Conservation (phyloP, 2,113 vertebrate species). For the Oplegnathus fasciatus region DNA sequence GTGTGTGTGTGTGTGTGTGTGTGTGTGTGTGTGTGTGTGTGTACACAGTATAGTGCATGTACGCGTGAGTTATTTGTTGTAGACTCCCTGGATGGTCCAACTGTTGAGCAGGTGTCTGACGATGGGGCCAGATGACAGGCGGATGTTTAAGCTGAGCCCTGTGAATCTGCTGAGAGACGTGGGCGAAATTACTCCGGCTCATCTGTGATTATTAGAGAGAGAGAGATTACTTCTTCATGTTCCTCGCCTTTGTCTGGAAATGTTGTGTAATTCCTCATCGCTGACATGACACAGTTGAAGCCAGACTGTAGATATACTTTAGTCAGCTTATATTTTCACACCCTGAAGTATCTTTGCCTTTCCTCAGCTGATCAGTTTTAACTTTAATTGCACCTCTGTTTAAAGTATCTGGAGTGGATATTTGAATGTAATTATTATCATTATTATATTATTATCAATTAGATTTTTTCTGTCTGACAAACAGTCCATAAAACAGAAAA, state of each 20-base stretch:
- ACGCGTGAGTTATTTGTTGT: background rate
- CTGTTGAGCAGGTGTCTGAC: slow-evolving; percentile 68
- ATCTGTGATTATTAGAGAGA: slow-evolving; percentile 49
- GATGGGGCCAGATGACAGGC: slow-evolving; percentile 52
- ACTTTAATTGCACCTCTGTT: slow-evolving; percentile 2
- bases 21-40: slow-evolving; percentile 1
- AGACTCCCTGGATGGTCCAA: slow-evolving; percentile 38
- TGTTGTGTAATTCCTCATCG: slow-evolving; percentile 13
- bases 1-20: background rate
- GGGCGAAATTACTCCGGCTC: slow-evolving; percentile 39
- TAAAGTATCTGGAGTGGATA: slow-evolving; percentile 8
- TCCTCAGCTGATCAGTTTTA: background rate
- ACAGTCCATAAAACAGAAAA: background rate
- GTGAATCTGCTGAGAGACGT: slow-evolving; percentile 45
- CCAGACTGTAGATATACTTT: slow-evolving; percentile 2
- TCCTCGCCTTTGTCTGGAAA: slow-evolving; percentile 32
- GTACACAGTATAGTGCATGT: background rate
- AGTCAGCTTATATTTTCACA: slow-evolving; percentile 18
- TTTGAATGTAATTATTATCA: background rate
- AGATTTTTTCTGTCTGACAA: background rate
- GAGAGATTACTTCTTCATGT: slow-evolving; percentile 31
- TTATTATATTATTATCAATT: too few species aligned
- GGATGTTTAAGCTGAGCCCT: slow-evolving; percentile 68
- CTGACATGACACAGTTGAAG: slow-evolving; percentile 16
- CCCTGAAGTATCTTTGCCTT: background rate